Conservation (phyloP, 2,797 vertebrate genomes). For the Rhinoraja longicauda region DNA sequence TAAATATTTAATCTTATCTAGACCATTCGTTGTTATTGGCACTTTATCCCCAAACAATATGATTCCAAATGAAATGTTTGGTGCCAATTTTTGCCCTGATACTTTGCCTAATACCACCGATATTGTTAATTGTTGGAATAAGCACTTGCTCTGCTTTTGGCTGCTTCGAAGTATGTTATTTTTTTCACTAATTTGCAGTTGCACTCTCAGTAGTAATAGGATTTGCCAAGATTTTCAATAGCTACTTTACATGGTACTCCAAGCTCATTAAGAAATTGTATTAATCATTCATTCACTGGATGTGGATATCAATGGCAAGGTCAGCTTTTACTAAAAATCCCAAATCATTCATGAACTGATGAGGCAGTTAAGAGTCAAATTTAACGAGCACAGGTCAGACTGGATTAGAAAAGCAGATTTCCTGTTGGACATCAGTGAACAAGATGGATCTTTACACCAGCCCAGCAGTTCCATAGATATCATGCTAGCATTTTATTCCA, state of each 20-base stretch:
- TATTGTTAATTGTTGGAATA: not conserved
- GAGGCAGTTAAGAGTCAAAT: too few species aligned
- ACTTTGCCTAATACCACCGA: not conserved
- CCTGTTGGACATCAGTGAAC: too few species aligned
- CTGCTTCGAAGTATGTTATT: not conserved
- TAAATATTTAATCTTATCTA: not conserved
- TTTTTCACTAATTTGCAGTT: not conserved
- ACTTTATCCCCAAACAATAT: not conserved
- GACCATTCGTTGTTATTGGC: not conserved
- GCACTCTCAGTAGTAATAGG: not conserved
- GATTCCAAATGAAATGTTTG: not conserved
- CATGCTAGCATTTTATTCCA: too few species aligned
- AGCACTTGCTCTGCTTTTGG: not conserved
- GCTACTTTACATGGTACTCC: not conserved
- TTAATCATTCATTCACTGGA: too few species aligned
- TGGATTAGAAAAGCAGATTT: too few species aligned
- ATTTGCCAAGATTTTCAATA: conserved; percentile 3
- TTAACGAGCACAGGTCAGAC: too few species aligned
- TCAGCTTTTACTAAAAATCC: too few species aligned
- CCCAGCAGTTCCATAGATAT: too few species aligned
- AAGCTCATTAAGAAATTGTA: not conserved
- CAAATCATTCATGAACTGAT: too few species aligned
- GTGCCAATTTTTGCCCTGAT: not conserved
- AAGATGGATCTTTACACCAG: too few species aligned
- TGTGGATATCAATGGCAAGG: too few species aligned